A percentile compares a stretch with the other conserved stretches of the same genome.
phyloP scores from a whole-genome alignment of 2,797 vertebrate genomes.

The Xiphophorus birchmanni region DNA sequence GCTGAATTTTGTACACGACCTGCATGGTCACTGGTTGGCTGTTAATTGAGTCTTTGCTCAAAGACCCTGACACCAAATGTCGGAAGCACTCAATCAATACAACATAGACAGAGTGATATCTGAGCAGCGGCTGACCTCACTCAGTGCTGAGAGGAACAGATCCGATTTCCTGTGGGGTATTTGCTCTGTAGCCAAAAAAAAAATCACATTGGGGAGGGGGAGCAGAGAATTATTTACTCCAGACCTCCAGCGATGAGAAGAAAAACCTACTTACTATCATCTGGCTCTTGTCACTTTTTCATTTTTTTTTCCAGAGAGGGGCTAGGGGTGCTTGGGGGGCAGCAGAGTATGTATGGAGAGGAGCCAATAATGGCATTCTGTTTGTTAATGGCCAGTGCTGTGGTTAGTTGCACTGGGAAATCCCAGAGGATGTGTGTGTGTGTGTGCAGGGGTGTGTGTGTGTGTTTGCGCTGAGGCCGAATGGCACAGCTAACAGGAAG shows the following conservation, averaged over 20 bases:
- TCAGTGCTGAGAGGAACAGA: conserved; percentile 52
- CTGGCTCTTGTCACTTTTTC: conserved; percentile 56
- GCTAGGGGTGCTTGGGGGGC: background rate
- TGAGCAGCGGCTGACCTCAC: conserved; percentile 70
- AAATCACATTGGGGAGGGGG: conserved; percentile 37
- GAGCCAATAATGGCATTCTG: conserved; percentile 69
- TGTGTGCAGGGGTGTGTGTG: background rate
- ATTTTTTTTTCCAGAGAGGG: no score
- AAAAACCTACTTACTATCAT: conserved; percentile 70
- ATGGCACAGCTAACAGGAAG: conserved; percentile 77
- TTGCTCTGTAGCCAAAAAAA: conserved; percentile 40
- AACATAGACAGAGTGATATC: conserved; percentile 58
- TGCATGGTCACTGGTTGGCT: conserved; percentile 13
- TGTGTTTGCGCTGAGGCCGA: conserved; percentile 48
- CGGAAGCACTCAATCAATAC: conserved; percentile 68
- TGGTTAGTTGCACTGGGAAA: conserved; percentile 69
- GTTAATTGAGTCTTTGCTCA: conserved; percentile 57
- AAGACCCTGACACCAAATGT: conserved; percentile 47
- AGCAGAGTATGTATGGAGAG: conserved; percentile 47
- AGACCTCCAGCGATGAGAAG: conserved; percentile 51
- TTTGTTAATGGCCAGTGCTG: conserved; percentile 75
- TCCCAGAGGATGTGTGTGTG: conserved; percentile 62
- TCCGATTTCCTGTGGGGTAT: conserved; percentile 66
- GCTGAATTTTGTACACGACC: conserved; percentile 24
- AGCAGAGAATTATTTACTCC: conserved; percentile 59